Evolutionary conservation across 2,113 vertebrate genomes (phyloP), one percentile per base, ranked within the genome.

Genomic region (Morone chrysops): DNA sequence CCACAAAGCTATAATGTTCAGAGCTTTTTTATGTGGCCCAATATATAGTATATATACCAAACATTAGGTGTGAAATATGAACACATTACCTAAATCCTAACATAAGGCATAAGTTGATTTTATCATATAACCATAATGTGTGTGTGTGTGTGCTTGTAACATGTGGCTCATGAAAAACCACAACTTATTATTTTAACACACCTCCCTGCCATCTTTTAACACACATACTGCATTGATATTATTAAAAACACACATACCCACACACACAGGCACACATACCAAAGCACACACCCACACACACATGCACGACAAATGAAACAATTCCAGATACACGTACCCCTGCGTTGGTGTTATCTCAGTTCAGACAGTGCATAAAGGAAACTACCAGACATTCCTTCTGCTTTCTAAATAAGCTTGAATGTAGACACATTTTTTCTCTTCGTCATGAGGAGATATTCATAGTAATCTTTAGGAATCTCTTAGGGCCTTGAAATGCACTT

Each of bases 121-220:
- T 45, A 80, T 73, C 63, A 69, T 45, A 51, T 47, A 25, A 45
- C 41, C 48, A 7, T 50, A 5, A 11, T 17, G 1, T 11, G 40
- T 54, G 5, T 65, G 40, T 50, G 22, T 54, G 41, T 41, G 43
- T 50, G n/a, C n/a, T n/a, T 61, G 5, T 51, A 31, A 71, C 72
- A 72, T 87, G 57, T 83, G 73, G 84, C 83, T 82, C 71, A 63
- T 62, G 31, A 31, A 72, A 77, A 84, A 54, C 40, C 36, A 1
- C 60, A 75, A 47, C 20, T 22, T 68, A 78, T 71, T 75, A 62
- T 61, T 13, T 60, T 51, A 22, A 18, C 38, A 45, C 38, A 57
- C n/a, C 40, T 54, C 43, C 9, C 41, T 40, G 14, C 43, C 50
- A 47, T 47, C 60, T 80, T 75, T 81, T 69, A 78, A 12, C 74